Percentiles rank a stretch among this genome's conserved stretches.
phyloP scores from a whole-genome alignment of 2,888 invertebrate species.

The Philopedon plagiatum region DNA sequence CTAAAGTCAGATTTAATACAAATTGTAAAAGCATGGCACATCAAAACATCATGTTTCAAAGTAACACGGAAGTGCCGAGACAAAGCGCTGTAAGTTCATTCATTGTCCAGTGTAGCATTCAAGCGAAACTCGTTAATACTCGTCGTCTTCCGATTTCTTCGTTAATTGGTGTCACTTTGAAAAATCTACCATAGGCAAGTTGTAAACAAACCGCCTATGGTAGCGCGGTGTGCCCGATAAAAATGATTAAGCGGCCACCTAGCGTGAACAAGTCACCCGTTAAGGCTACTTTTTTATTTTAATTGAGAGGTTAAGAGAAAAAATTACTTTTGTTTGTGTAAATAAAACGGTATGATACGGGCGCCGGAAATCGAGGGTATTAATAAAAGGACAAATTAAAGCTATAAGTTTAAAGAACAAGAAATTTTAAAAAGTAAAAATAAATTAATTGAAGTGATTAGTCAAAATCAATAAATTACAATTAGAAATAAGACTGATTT shows the following conservation, averaged over 20 bases:
- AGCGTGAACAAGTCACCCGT: constrained; percentile 38
- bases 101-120: constrained; percentile 1
- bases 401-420: too few species aligned
- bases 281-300: constrained; percentile 29
- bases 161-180: constrained; percentile 50
- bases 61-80: neutral
- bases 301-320: constrained; percentile 36
- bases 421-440: too few species aligned
- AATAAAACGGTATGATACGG: neutral
- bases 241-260: constrained; percentile 43
- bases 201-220: constrained; percentile 39
- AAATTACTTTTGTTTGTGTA: constrained; percentile 21
- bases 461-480: too few species aligned
- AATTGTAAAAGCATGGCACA: too few species aligned
- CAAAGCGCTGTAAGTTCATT: neutral
- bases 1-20: too few species aligned
- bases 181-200: constrained; percentile 39
- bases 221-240: constrained; percentile 31
- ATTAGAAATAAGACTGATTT: too few species aligned
- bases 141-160: constrained; percentile 41
- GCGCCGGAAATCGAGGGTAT: constrained; percentile 2
- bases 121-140: constrained; percentile 41
- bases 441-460: too few species aligned
- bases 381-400: too few species aligned
- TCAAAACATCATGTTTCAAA: neutral